Percentiles rank a stretch among this genome's conserved stretches.
phyloP scores from a whole-genome alignment of 2,113 vertebrate genomes.

The Upupa epops region DNA sequence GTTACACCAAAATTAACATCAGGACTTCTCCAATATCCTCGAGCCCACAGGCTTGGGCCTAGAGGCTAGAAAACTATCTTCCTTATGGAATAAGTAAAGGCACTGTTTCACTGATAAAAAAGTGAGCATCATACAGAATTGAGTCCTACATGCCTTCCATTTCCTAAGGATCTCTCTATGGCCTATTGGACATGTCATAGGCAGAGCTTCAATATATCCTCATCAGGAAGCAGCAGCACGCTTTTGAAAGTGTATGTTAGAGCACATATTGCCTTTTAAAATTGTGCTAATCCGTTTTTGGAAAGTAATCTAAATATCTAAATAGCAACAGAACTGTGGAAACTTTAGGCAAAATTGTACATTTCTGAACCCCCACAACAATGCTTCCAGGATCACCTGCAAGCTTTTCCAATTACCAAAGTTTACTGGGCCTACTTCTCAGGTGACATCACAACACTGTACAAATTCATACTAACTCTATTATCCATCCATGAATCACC shows the following conservation, averaged over 20 bases:
- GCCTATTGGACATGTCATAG: not conserved
- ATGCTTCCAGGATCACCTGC: not conserved
- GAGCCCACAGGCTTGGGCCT: not conserved
- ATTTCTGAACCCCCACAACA: not conserved
- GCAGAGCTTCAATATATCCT: not conserved
- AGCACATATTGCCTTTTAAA: rapidly evolving
- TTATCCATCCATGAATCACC: not conserved
- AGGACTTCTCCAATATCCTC: not conserved
- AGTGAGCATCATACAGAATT: not conserved
- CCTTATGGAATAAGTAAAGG: not conserved
- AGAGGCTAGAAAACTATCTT: not conserved
- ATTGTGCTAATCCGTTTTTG: not conserved
- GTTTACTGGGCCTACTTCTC: not conserved
- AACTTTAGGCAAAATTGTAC: not conserved
- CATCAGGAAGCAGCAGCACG: not conserved
- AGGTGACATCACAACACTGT: not conserved
- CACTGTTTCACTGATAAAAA: not conserved
- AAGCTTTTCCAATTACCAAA: not conserved
- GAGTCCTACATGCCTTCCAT: not conserved
- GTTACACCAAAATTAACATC: not conserved
- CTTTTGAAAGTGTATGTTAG: not conserved
- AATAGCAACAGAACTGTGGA: not conserved
- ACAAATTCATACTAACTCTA: rapidly evolving
- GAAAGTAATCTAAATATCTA: not conserved
- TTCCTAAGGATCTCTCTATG: not conserved